phyloP scores from a whole-genome alignment of 2,888 invertebrate genomes.

The Leucophora obtusa region DNA sequence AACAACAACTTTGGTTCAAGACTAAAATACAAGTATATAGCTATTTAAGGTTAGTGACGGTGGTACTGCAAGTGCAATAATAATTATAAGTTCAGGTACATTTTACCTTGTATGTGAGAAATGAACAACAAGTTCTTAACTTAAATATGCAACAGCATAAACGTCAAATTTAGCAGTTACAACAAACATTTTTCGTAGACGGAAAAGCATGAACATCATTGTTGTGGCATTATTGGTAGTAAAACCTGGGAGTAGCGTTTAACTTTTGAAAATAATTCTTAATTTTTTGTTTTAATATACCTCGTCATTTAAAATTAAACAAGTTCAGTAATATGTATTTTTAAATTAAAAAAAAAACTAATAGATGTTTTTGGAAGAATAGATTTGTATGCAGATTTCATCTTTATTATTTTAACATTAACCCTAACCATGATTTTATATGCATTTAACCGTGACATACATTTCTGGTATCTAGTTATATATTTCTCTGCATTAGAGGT shows the following conservation, averaged over 20 bases:
- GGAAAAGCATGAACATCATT: neutral
- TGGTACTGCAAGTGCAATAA: constrained; percentile 44
- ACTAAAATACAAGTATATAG: neutral
- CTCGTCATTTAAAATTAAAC: neutral
- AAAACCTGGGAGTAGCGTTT: neutral
- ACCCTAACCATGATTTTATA: constrained; percentile 41
- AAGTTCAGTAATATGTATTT: neutral
- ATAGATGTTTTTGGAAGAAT: neutral
- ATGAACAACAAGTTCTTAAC: constrained; percentile 41
- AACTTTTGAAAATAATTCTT: neutral
- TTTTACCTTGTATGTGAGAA: constrained; percentile 41
- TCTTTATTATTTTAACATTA: constrained; percentile 4
- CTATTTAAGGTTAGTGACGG: neutral
- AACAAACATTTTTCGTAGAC: neutral
- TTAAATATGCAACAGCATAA: constrained; percentile 45
- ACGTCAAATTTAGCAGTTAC: constrained; percentile 20
- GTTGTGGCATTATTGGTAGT: neutral
- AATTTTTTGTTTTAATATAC: neutral
- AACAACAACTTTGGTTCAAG: neutral
- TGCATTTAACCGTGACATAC: constrained; percentile 51
- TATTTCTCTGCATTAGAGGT: constrained; percentile 3
- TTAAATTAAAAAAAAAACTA: neutral
- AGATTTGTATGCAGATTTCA: neutral
- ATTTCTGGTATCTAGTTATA: constrained; percentile 42
- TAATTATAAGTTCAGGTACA: constrained; percentile 48